Conservation (phyloP, 1,140 invertebrate genomes). For the Drosophila kepulauana region DNA sequence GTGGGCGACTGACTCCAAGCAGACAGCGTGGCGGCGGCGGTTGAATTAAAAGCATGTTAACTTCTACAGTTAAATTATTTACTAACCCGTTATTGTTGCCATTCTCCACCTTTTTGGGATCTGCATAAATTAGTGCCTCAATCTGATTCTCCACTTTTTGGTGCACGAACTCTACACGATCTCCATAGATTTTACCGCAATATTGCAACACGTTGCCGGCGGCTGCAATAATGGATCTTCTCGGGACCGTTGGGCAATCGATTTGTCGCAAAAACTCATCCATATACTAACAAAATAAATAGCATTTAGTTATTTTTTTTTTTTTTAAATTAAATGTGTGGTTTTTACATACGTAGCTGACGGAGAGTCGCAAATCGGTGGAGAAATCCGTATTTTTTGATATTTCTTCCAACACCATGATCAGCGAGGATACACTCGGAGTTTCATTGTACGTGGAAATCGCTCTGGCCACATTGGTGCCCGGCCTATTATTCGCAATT, state of each 20-base stretch:
- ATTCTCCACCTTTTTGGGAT: constrained; percentile 34
- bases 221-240: constrained; percentile 39
- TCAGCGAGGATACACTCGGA: constrained; percentile 41
- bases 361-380: constrained; percentile 65
- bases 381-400: constrained; percentile 73
- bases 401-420: constrained; percentile 67
- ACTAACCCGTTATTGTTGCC: constrained; percentile 51
- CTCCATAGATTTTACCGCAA: constrained; percentile 61
- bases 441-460: constrained; percentile 63
- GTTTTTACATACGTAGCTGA: constrained; percentile 65
- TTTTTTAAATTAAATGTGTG: not conserved
- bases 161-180: constrained; percentile 60
- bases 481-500: constrained; percentile 61
- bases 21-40: constrained; percentile 57
- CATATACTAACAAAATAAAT: constrained; percentile 43
- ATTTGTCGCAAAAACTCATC: constrained; percentile 48
- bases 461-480: constrained; percentile 67
- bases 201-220: constrained; percentile 58
- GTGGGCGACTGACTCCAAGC: not conserved
- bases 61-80: not conserved
- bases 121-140: constrained; percentile 44
- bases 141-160: constrained; percentile 61
- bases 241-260: constrained; percentile 14
- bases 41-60: not conserved
- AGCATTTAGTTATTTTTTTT: not conserved